A percentile compares a stretch with the other conserved stretches of the same genome.
phyloP scores from a whole-genome alignment of 2,797 vertebrate species.

The Sebastes itinus region DNA sequence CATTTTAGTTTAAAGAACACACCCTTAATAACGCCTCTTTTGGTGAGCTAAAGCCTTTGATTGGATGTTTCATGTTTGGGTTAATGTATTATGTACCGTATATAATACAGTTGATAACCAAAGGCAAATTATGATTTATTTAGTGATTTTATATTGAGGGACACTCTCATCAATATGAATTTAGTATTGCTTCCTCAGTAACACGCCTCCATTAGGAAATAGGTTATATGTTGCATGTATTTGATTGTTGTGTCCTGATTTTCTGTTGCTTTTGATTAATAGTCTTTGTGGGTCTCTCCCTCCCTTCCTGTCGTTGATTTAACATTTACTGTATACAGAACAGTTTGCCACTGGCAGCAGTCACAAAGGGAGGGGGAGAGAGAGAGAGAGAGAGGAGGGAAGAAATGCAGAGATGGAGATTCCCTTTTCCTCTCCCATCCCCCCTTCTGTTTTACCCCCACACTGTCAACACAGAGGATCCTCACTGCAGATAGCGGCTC shows the following conservation, averaged over 20 bases:
- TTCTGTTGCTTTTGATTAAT: conserved; percentile 1
- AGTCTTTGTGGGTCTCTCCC: not conserved
- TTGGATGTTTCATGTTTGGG: conserved; percentile 12
- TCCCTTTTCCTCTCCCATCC: conserved; percentile 51
- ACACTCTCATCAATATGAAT: conserved; percentile 1
- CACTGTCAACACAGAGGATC: conserved; percentile 59
- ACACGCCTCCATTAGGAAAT: not conserved
- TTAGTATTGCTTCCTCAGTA: not conserved
- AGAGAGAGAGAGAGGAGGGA: not conserved
- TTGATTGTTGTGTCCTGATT: not conserved
- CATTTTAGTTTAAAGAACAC: not conserved
- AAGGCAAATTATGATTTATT: conserved; percentile 27
- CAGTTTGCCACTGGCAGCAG: conserved; percentile 49
- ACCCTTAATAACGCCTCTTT: not conserved
- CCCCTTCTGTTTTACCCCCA: conserved; percentile 38
- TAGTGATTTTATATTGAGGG: conserved; percentile 28
- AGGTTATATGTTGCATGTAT: not conserved
- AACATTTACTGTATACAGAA: conserved; percentile 44
- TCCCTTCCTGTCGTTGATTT: conserved; percentile 16
- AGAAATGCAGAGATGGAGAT: conserved; percentile 56
- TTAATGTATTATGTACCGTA: conserved; percentile 23
- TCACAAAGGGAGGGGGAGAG: not conserved
- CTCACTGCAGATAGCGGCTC: conserved; percentile 34
- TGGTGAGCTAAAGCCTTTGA: not conserved
- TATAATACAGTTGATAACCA: conserved; percentile 4